Evolutionary conservation across 2,113 vertebrate genomes (phyloP).

Genomic region (Corythornis vintsioides): DNA sequence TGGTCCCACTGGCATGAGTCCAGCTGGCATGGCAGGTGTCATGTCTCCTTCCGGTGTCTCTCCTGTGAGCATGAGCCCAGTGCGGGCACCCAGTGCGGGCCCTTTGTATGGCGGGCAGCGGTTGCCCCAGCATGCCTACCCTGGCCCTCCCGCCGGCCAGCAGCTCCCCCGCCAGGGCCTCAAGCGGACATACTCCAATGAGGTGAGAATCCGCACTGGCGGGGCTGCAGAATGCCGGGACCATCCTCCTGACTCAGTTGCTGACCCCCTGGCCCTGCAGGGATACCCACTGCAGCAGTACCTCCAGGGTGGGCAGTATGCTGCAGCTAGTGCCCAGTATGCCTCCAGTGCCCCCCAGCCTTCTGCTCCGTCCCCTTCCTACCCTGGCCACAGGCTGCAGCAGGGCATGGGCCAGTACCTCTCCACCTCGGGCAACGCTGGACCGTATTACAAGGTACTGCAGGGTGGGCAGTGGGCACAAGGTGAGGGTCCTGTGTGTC

Average conservation of each 20-base stretch:
- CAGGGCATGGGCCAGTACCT: slow-evolving; percentile 83
- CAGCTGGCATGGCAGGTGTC: slow-evolving; percentile 65
- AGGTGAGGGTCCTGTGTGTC: background rate
- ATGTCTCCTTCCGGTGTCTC: slow-evolving; percentile 77
- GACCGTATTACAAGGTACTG: slow-evolving; percentile 90
- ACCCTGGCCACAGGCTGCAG: slow-evolving; percentile 86
- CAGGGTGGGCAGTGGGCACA: fast-evolving
- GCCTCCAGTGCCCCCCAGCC: slow-evolving; percentile 80
- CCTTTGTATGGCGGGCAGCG: slow-evolving; percentile 85
- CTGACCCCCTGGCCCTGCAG: slow-evolving; percentile 21
- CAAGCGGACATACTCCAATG: slow-evolving; percentile 85
- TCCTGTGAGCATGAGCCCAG: slow-evolving; percentile 80
- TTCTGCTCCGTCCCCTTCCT: slow-evolving; percentile 85
- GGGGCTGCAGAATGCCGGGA: fast-evolving
- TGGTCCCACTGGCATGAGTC: slow-evolving; percentile 75
- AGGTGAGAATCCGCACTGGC: slow-evolving; percentile 68
- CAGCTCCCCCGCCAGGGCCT: slow-evolving; percentile 85
- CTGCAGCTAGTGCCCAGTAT: slow-evolving; percentile 80
- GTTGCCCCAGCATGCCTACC: slow-evolving; percentile 85
- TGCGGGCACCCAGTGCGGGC: slow-evolving; percentile 72
- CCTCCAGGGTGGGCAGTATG: slow-evolving; percentile 74
- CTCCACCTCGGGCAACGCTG: slow-evolving; percentile 74
- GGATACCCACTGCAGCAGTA: slow-evolving; percentile 85
- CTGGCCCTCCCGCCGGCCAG: slow-evolving; percentile 73
- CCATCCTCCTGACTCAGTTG: fast-evolving